Evolutionary conservation across 2,888 invertebrate genomes (phyloP).

Genomic region (Harmothoe impar): DNA sequence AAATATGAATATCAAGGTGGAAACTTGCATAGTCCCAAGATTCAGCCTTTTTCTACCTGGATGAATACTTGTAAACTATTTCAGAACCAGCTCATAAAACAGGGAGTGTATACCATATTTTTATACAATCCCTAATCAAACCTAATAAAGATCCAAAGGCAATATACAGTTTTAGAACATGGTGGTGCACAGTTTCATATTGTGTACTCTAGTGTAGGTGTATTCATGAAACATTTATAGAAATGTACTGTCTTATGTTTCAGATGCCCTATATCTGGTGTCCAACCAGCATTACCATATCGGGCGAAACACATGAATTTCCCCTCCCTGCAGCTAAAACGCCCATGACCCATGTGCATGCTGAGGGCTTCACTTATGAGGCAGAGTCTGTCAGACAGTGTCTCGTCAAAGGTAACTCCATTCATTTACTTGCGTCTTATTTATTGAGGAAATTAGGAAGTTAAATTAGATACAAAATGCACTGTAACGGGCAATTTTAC

Average conservation of each 20-base stretch:
- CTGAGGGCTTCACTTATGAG: slow-evolving; percentile 60
- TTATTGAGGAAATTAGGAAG: too few species aligned
- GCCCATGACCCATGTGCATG: not conserved
- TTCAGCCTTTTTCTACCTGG: not conserved
- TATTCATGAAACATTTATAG: too few species aligned
- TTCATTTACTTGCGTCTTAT: not conserved
- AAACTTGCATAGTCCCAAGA: too few species aligned
- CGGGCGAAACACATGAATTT: slow-evolving; percentile 30
- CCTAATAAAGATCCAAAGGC: too few species aligned
- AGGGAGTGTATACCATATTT: not conserved
- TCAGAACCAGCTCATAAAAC: not conserved
- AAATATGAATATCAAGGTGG: too few species aligned
- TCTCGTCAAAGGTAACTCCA: slow-evolving; percentile 37
- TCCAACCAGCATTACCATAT: slow-evolving; percentile 86
- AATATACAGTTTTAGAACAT: too few species aligned
- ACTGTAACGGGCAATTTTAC: not conserved
- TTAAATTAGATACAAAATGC: too few species aligned
- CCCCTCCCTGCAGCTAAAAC: slow-evolving; percentile 70
- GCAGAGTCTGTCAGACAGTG: slow-evolving; percentile 55
- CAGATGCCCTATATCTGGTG: too few species aligned
- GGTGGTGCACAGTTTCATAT: too few species aligned
- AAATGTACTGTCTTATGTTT: too few species aligned
- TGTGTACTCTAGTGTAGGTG: too few species aligned
- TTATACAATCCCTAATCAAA: too few species aligned
- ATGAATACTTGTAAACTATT: not conserved